Conservation (phyloP, 2,888 invertebrate genomes). For the Tethea ocularis region DNA sequence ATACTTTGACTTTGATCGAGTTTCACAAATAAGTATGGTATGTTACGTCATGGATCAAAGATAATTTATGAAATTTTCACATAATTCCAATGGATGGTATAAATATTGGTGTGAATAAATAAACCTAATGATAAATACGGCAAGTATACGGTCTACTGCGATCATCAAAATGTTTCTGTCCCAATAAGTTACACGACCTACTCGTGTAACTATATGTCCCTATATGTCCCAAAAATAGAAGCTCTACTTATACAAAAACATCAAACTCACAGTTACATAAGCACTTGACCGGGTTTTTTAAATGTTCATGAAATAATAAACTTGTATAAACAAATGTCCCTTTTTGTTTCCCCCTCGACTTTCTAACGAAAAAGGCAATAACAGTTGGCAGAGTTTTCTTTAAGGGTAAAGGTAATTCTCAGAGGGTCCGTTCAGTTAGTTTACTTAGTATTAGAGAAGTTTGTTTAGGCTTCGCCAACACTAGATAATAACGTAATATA, state of each 20-base stretch:
- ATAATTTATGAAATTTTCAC: too few relatives aligned
- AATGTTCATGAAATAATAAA: conserved; percentile 23
- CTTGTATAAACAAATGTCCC: conserved; percentile 26
- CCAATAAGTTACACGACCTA: too few relatives aligned
- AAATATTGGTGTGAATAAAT: too few relatives aligned
- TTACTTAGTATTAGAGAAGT: conserved; percentile 72
- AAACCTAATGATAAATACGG: too few relatives aligned
- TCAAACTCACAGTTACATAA: not conserved
- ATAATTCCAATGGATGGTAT: too few relatives aligned
- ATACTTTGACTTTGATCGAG: too few relatives aligned
- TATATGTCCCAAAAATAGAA: not conserved
- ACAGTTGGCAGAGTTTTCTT: conserved; percentile 65
- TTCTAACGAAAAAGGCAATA: conserved; percentile 61
- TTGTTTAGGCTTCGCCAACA: conserved; percentile 68
- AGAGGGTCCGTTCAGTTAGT: conserved; percentile 63
- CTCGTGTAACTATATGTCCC: too few relatives aligned
- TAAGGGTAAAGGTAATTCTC: conserved; percentile 68
- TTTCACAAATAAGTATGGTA: too few relatives aligned
- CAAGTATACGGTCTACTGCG: too few relatives aligned
- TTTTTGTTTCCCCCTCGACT: conserved; percentile 47
- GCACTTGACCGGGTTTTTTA: not conserved
- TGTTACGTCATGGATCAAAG: too few relatives aligned
- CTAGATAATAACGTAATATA: conserved; percentile 71
- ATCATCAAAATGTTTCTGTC: too few relatives aligned
- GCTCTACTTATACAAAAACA: not conserved